Evolutionary conservation across 2,113 vertebrate genomes (phyloP).

Genomic region (Siniperca knerii): DNA sequence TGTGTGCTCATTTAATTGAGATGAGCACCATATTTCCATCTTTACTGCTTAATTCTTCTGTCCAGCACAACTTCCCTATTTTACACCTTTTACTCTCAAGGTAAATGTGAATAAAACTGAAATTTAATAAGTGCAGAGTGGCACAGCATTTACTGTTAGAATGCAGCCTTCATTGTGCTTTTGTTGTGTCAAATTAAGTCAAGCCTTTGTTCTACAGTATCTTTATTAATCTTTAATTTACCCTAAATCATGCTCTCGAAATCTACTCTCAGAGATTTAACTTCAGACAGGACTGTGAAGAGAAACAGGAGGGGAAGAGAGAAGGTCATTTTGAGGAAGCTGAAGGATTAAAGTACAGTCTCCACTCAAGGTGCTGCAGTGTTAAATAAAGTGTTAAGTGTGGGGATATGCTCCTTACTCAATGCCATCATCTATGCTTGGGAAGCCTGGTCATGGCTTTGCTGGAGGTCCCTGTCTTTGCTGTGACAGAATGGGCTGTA

Average conservation of each 20-base stretch:
- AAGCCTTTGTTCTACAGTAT: not conserved
- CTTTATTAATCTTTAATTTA: not conserved
- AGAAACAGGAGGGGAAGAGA: not conserved
- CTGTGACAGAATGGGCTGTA: constrained; percentile 85
- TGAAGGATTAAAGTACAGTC: constrained; percentile 64
- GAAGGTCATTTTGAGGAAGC: not conserved
- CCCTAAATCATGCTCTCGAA: not conserved
- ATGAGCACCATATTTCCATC: too few relatives aligned
- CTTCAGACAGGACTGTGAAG: not conserved
- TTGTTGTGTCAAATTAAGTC: not conserved
- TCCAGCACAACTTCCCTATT: too few relatives aligned
- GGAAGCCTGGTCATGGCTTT: constrained; percentile 85
- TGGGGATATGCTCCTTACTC: not conserved
- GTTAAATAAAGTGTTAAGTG: constrained; percentile 25
- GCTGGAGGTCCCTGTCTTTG: constrained; percentile 84
- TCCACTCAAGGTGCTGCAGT: constrained; percentile 3
- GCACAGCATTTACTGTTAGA: too few relatives aligned
- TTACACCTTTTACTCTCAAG: too few relatives aligned
- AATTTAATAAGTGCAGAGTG: not conserved
- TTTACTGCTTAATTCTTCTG: too few relatives aligned
- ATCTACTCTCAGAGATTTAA: not conserved
- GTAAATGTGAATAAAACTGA: not conserved
- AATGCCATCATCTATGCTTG: constrained; percentile 81
- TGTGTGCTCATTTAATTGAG: too few relatives aligned
- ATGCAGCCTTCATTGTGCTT: not conserved